Conservation (phyloP, 2,888 invertebrate species). For the Deroplatys truncata region DNA sequence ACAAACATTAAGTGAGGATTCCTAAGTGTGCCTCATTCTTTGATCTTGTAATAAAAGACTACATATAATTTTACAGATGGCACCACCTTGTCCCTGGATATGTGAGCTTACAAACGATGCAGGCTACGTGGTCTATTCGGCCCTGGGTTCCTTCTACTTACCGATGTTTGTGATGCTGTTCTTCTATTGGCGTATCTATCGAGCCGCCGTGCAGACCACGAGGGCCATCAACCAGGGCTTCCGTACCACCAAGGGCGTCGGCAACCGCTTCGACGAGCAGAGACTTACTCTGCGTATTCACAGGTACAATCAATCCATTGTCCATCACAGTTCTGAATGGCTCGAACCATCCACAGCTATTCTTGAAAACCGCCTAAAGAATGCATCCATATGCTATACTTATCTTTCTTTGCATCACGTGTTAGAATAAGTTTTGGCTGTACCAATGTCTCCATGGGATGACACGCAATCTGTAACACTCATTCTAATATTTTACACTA, state of each 20-base stretch:
- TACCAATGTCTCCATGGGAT: too few relatives aligned
- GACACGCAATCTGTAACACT: too few relatives aligned
- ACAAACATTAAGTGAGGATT: too few relatives aligned
- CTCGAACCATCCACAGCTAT: too few relatives aligned
- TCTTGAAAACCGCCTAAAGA: too few relatives aligned
- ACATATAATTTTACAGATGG: not conserved
- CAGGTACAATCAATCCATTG: conserved; percentile 42
- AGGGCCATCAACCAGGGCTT: conserved; percentile 89
- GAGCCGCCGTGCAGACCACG: conserved; percentile 90
- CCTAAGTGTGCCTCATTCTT: not conserved
- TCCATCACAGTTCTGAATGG: not conserved
- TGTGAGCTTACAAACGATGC: conserved; percentile 91
- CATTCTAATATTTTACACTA: too few relatives aligned
- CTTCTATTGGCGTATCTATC: conserved; percentile 96
- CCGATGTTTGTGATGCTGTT: conserved; percentile 98
- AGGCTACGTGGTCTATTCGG: conserved; percentile 95
- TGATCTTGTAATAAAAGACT: not conserved
- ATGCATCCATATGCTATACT: too few relatives aligned
- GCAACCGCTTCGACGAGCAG: conserved; percentile 81
- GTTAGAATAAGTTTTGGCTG: too few relatives aligned
- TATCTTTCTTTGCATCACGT: too few relatives aligned
- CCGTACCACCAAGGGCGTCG: conserved; percentile 77
- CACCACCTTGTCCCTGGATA: conserved; percentile 64
- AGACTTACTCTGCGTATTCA: conserved; percentile 89
- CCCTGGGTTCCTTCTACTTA: conserved; percentile 95